Conservation (phyloP, 2,888 invertebrate species). For the Cryptocephalus moraei region DNA sequence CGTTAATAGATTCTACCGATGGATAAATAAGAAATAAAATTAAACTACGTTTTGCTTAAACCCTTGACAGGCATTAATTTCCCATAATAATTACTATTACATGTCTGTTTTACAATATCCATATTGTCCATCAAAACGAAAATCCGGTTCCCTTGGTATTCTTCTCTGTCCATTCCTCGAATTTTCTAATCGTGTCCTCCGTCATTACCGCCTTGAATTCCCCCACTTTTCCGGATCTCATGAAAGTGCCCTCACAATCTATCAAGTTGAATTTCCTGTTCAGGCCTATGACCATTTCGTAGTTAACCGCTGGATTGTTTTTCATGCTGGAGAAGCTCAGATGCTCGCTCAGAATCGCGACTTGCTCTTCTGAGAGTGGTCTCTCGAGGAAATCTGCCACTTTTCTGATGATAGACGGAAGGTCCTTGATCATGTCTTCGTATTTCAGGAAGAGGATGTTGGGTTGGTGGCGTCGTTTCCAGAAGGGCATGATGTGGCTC, state of each 20-base stretch:
- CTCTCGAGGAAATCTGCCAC: conserved; percentile 24
- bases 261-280: conserved; percentile 32
- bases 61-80: too few species aligned
- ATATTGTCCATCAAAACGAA: conserved; percentile 1
- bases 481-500: conserved; percentile 28
- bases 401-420: conserved; percentile 19
- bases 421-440: conserved; percentile 27
- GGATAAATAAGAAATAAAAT: too few species aligned
- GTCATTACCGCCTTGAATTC: conserved; percentile 48
- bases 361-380: conserved; percentile 18
- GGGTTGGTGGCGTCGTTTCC: conserved; percentile 22
- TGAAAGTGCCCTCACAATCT: conserved; percentile 34
- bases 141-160: conserved; percentile 40
- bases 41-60: too few species aligned
- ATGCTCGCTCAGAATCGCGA: conserved; percentile 20
- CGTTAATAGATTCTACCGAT: too few species aligned
- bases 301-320: conserved; percentile 46
- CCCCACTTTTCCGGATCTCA: conserved; percentile 40
- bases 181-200: conserved; percentile 55
- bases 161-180: conserved; percentile 60
- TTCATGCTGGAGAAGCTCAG: conserved; percentile 41
- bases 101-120: too few species aligned
- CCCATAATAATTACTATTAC: too few species aligned
- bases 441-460: conserved; percentile 29
- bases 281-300: conserved; percentile 33